Percentiles rank a stretch among this genome's conserved stretches.
These are phyloP conservation scores for Aspidapion aeneum DNA, from an alignment of 2,888 invertebrate genomes.

Conservation along the genomic window DNA sequence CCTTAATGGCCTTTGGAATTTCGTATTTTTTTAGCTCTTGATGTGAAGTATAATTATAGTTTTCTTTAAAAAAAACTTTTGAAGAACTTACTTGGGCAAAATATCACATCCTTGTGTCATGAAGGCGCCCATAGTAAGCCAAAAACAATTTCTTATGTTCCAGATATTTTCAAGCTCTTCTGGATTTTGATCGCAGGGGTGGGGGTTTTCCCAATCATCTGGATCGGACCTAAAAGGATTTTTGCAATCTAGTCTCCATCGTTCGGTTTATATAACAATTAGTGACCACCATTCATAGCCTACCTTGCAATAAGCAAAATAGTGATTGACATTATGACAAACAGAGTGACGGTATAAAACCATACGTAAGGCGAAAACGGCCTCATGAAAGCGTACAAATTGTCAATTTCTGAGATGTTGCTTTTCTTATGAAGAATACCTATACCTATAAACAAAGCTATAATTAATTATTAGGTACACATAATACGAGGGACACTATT, in stretches of 20 bases:
- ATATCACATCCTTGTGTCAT: slow-evolving; percentile 95
- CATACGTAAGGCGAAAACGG: slow-evolving; percentile 85
- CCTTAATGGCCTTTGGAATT: too few relatives aligned
- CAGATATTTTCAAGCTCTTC: slow-evolving; percentile 90
- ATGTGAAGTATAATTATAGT: too few relatives aligned
- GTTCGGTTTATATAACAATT: background rate
- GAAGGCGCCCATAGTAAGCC: slow-evolving; percentile 90
- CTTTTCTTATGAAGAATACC: slow-evolving; percentile 84
- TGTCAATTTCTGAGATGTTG: slow-evolving; percentile 65
- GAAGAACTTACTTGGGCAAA: slow-evolving; percentile 81
- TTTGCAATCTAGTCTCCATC: background rate
- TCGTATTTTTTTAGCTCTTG: too few relatives aligned
- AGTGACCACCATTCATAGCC: too few relatives aligned
- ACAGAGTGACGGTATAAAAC: slow-evolving; percentile 86
- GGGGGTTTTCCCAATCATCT: slow-evolving; percentile 92
- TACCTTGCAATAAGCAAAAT: slow-evolving; percentile 71
- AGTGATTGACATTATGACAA: slow-evolving; percentile 75
- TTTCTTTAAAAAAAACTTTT: too few relatives aligned
- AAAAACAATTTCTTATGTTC: slow-evolving; percentile 84
- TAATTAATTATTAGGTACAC: too few relatives aligned
- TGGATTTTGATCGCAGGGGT: slow-evolving; percentile 83
- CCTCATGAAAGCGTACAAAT: slow-evolving; percentile 85
- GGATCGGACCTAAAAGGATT: slow-evolving; percentile 67
- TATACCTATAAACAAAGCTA: slow-evolving; percentile 57
- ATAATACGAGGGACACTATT: too few relatives aligned